Percentiles rank a stretch among this genome's conserved stretches.
Conservation (phyloP, 1,140 invertebrate genomes). For the Apis florea region DNA sequence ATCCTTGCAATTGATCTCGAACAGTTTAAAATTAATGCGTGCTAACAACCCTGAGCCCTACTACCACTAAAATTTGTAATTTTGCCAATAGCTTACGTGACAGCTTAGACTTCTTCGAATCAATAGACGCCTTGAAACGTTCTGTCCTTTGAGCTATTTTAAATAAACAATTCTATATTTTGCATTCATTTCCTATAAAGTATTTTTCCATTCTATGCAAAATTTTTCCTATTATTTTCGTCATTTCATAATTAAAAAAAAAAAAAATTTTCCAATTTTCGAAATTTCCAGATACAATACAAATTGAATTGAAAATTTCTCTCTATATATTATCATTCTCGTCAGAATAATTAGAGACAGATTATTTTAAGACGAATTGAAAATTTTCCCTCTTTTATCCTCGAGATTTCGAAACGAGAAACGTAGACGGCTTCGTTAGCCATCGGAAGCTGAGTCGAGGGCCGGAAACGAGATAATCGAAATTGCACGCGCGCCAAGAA, state of each 20-base stretch:
- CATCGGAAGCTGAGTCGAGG: not conserved
- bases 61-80: constrained; percentile 20
- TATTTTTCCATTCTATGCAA: not conserved
- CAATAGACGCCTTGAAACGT: not conserved
- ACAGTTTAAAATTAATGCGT: not conserved
- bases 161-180: constrained; percentile 15
- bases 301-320: too few relatives aligned
- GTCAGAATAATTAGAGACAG: too few relatives aligned
- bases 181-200: not conserved
- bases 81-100: constrained; percentile 30
- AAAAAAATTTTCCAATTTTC: too few relatives aligned
- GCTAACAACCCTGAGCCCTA: not conserved
- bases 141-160: constrained; percentile 31
- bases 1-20: too few relatives aligned
- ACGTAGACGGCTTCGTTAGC: not conserved
- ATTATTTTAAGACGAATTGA: not conserved
- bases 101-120: not conserved
- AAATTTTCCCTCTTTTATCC: not conserved
- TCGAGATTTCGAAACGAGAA: too few relatives aligned
- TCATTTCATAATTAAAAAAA: too few relatives aligned
- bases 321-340: too few relatives aligned
- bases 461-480: constrained; percentile 57
- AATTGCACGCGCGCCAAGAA: constrained; percentile 61
- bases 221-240: too few relatives aligned
- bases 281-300: too few relatives aligned